A percentile compares a stretch with the other conserved stretches of the same genome.
phyloP scores from a whole-genome alignment of 2,113 vertebrate genomes.

The Nicator chloris region DNA sequence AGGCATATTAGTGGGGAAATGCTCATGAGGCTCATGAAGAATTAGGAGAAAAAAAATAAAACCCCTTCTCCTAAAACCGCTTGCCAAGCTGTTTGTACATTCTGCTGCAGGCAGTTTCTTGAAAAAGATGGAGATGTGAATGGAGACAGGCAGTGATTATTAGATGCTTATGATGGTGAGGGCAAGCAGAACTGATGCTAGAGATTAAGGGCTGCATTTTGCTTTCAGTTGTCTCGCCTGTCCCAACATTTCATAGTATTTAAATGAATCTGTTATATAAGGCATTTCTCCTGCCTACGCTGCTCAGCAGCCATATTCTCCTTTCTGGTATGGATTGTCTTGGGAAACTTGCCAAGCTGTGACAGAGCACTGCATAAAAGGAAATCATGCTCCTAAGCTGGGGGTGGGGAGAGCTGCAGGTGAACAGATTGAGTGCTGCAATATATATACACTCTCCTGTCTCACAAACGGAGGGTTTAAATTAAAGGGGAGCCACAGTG shows the following conservation, averaged over 20 bases:
- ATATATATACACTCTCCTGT: neutral
- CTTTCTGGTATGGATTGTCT: slow-evolving; percentile 40
- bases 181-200: slow-evolving; percentile 17
- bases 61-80: neutral
- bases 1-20: slow-evolving; percentile 32
- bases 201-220: slow-evolving; percentile 35
- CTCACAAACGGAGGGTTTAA: neutral
- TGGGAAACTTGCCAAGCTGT: slow-evolving; percentile 59
- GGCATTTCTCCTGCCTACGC: neutral
- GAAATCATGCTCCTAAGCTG: slow-evolving; percentile 19
- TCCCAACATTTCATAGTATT: slow-evolving; percentile 24
- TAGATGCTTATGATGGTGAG: neutral
- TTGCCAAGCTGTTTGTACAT: slow-evolving; percentile 36
- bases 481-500: neutral
- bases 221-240: neutral
- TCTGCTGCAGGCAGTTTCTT: slow-evolving; percentile 44
- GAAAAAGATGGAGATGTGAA: slow-evolving; percentile 27
- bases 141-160: slow-evolving; percentile 31
- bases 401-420: slow-evolving; percentile 47
- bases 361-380: slow-evolving; percentile 48
- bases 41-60: neutral
- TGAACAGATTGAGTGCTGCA: slow-evolving; percentile 7
- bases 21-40: slow-evolving; percentile 19
- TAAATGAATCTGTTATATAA: slow-evolving; percentile 34
- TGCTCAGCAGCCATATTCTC: slow-evolving; percentile 21